These are phyloP conservation scores for Pseudochromis fuscus DNA, from an alignment of 2,797 vertebrate genomes.

Conservation along the genomic window DNA sequence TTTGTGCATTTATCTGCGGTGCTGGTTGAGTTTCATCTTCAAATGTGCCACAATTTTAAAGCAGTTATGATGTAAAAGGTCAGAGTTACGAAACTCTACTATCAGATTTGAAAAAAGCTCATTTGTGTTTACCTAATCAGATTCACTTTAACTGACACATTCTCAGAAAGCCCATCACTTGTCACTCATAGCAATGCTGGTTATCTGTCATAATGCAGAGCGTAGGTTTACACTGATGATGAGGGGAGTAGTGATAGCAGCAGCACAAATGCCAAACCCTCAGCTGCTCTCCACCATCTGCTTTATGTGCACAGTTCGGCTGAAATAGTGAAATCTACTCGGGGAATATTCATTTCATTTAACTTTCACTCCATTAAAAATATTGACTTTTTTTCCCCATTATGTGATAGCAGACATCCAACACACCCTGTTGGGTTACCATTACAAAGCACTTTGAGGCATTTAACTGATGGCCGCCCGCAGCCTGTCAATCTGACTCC, in stretches of 20 bases:
- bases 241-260: constrained; percentile 34
- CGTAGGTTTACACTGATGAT: constrained; percentile 48
- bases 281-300: constrained; percentile 36
- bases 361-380: constrained; percentile 29
- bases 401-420: constrained; percentile 3
- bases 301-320: constrained; percentile 36
- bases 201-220: constrained; percentile 40
- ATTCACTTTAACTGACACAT: constrained; percentile 5
- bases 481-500: constrained; percentile 56
- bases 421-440: constrained; percentile 6
- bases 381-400: constrained; percentile 31
- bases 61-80: constrained; percentile 20
- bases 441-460: constrained; percentile 37
- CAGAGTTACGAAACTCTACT: constrained; percentile 7
- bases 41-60: constrained; percentile 3
- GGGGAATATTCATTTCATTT: constrained; percentile 16
- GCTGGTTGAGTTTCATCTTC: constrained; percentile 1
- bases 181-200: constrained; percentile 7
- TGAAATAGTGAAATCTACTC: constrained; percentile 27
- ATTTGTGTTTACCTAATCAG: constrained; percentile 12
- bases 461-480: constrained; percentile 46
- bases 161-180: constrained; percentile 23
- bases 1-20: not conserved
- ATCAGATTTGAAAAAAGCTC: constrained; percentile 37
- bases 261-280: constrained; percentile 43